These are phyloP conservation scores for Coregonus ussuriensis DNA, from an alignment of 2,797 vertebrate genomes.

Conservation along the genomic window DNA sequence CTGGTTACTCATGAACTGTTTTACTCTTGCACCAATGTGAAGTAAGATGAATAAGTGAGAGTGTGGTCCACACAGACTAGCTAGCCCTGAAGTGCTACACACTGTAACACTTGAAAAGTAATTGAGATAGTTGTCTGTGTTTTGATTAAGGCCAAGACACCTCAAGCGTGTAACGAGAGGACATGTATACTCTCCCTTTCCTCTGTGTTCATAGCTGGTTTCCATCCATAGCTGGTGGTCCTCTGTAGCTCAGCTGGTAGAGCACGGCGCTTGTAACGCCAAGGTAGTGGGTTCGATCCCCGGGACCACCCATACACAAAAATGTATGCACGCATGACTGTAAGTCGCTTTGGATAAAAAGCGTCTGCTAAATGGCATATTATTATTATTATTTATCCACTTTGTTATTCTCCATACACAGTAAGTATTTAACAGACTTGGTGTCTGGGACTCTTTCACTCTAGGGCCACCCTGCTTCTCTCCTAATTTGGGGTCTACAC, in stretches of 20 bases:
- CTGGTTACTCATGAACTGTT: not conserved
- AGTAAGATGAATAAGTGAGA: not conserved
- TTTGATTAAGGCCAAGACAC: not conserved
- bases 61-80: not conserved
- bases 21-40: not conserved
- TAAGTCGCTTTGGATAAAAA: no score
- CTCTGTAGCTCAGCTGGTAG: no score
- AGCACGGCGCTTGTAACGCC: no score
- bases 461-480: conserved; percentile 51
- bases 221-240: no score
- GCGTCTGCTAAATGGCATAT: no score
- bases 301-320: no score
- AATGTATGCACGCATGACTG: no score
- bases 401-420: conserved; percentile 39
- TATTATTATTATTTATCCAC: no score
- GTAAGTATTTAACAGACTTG: conserved; percentile 22
- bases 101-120: not conserved
- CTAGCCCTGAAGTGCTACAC: not conserved
- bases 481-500: conserved; percentile 28
- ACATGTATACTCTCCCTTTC: not conserved
- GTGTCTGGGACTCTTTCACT: conserved; percentile 45
- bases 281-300: no score
- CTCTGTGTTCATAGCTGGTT: conserved; percentile 61
- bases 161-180: not conserved
- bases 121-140: no score